Percentiles rank a stretch among this genome's conserved stretches.
Conservation (phyloP, 1,140 invertebrate genomes). For the Adoxophyes honmai region DNA sequence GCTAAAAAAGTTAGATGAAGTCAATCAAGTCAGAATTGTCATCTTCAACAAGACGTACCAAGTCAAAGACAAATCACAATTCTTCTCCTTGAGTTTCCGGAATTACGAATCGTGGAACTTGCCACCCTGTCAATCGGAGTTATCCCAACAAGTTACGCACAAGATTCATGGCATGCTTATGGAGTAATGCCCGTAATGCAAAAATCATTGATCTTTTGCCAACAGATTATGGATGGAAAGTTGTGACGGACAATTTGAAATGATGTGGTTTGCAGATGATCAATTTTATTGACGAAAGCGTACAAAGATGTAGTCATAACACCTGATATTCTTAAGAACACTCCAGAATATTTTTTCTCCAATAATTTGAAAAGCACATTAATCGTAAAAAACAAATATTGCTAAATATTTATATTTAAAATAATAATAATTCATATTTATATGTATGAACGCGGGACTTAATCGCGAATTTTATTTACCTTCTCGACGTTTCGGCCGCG, state of each 20-base stretch:
- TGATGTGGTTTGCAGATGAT: constrained; percentile 37
- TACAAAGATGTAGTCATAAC: constrained; percentile 36
- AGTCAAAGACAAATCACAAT: neutral
- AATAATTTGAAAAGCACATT: constrained; percentile 1
- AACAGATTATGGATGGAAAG: constrained; percentile 33
- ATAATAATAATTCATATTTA: too few species aligned
- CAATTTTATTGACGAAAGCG: constrained; percentile 38
- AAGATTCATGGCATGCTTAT: constrained; percentile 32
- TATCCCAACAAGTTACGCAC: constrained; percentile 34
- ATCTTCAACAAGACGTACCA: constrained; percentile 11
- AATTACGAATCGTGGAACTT: constrained; percentile 31
- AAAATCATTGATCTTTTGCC: constrained; percentile 25
- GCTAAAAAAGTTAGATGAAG: neutral
- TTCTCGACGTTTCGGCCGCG: too few species aligned
- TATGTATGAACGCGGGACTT: too few species aligned
- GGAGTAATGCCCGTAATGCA: constrained; percentile 31
- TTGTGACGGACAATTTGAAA: too few species aligned
- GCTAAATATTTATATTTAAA: too few species aligned
- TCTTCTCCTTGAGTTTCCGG: constrained; percentile 13
- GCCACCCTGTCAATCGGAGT: constrained; percentile 34
- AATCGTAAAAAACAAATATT: too few species aligned
- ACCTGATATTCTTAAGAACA: constrained; percentile 11
- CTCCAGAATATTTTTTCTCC: constrained; percentile 16
- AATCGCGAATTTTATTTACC: too few species aligned
- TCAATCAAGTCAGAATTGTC: neutral